Base-by-base conservation (phyloP, 2,888 invertebrate species). In the Myopa testacea region DNA sequence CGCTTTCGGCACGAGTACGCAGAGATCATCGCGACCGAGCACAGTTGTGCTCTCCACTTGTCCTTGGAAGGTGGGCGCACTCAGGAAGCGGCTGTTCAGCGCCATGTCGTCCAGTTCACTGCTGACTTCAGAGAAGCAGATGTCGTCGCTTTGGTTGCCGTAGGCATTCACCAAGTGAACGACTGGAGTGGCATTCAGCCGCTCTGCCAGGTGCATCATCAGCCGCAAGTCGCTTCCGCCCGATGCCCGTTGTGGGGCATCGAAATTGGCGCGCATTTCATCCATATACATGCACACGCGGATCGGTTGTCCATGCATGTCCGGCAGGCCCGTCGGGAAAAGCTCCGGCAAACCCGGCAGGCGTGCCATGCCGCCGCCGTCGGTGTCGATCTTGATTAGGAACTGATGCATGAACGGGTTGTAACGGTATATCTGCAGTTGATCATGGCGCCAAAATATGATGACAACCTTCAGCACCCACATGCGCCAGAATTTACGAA, bases 1-100 rank as follows among this genome's bases (percentile, higher is more conserved):
- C 0, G 91, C 89, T 81, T 91, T 91, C 76, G 91, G 91, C 7
- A 92, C 88, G 40, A 92, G 81, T 73, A 92, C 91, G 83, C 92
- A 92, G 12, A 92, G 82, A 82, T 91, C 91, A 79, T 92, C 92
- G 79, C 92, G 91, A 12, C 84, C 87, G 7, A 91, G 86, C 4
- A 91, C 91, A 72, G 91, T 90, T 0, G 92, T 91, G 3, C 89
- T 89, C 77, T 92, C 92, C 19, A 91, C 90, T 72, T 89, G 89
- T 1, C 90, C 90, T 19, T 90, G 88, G 80, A 91, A 92, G 0
- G 90, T 88, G 0, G 83, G 81, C 71, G 90, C 89, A 76, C 91
- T 90, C 5, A 92, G 85, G 67, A 92, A 91, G 75, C 92, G 87
- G 0, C 91, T 90, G 80, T 89, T 92, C 8, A 92, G 83, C 78